Evolutionary conservation across 2,888 invertebrate genomes (phyloP), one percentile per base, ranked within the genome.

Genomic region (Brachyptera risi): DNA sequence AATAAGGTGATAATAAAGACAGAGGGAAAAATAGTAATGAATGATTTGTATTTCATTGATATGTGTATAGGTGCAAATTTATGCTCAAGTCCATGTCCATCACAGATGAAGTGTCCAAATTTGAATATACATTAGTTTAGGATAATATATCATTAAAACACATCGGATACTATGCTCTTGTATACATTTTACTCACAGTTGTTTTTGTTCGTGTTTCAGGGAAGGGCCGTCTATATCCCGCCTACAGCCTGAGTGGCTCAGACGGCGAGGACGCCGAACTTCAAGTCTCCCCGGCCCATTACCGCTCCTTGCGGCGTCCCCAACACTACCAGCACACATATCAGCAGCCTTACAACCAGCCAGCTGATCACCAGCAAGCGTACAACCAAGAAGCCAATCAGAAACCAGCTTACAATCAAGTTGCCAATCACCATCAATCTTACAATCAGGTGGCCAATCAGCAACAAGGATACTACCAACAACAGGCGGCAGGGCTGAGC

Each of bases 151-250:
- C n/a, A n/a, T n/a, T n/a, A n/a, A n/a, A n/a, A n/a, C n/a, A n/a
- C n/a, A n/a, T n/a, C n/a, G n/a, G n/a, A n/a, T n/a, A n/a, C n/a
- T n/a, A n/a, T n/a, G n/a, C n/a, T n/a, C n/a, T n/a, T n/a, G n/a
- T n/a, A n/a, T n/a, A n/a, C n/a, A n/a, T n/a, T n/a, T n/a, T n/a
- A n/a, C n/a, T n/a, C n/a, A n/a, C n/a, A n/a, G n/a, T n/a, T n/a
- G n/a, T n/a, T n/a, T n/a, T n/a, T n/a, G n/a, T 5, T 19, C 23
- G 4, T 23, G 3, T 59, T n/a, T 3, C 78, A 86, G 82, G 79
- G 78, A 90, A 90, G 86, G 83, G 83, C 76, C 88, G 90, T 75
- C 84, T 90, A 76, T 90, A 90, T 81, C 88, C 89, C 75, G 82
- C 83, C 74, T 88, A 88, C 83, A 86, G 86, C 80, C 83, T 87